These are phyloP conservation scores for Platyura marginata DNA, from an alignment of 1,140 invertebrate species.

Conservation along the genomic window DNA sequence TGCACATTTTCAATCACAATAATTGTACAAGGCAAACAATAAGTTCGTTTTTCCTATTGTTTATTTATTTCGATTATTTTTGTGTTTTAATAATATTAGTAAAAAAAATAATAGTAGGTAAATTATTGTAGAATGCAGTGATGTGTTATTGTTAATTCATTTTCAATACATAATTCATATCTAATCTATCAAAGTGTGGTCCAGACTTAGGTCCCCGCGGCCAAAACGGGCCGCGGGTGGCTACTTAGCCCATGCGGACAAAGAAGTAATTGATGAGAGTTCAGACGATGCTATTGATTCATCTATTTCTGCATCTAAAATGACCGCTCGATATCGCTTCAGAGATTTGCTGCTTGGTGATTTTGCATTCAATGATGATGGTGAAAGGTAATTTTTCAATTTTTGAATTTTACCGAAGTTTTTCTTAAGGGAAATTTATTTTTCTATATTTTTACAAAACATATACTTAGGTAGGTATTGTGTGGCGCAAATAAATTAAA, in stretches of 20 bases:
- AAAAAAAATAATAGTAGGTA: neutral
- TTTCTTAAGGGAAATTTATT: too few species aligned
- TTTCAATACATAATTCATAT: neutral
- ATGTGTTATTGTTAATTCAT: neutral
- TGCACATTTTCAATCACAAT: too few species aligned
- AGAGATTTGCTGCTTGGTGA: conserved; percentile 60
- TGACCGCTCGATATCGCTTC: conserved; percentile 39
- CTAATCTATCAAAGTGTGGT: neutral
- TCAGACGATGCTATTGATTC: neutral
- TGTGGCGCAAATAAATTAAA: too few species aligned
- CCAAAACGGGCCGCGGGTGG: neutral
- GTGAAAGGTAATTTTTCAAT: conserved; percentile 58
- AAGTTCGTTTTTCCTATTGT: neutral
- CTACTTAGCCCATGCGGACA: neutral
- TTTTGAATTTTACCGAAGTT: too few species aligned
- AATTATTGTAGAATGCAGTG: neutral
- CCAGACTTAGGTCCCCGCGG: neutral
- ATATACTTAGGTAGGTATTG: too few species aligned
- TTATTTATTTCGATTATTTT: neutral
- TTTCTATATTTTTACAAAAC: too few species aligned
- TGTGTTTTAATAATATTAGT: neutral
- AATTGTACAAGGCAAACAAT: too few species aligned
- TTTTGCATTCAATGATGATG: conserved; percentile 57
- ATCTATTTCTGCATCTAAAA: neutral
- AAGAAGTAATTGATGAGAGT: neutral